These are phyloP conservation scores for Lasioglossum marginatum DNA, from an alignment of 2,888 invertebrate species.

Conservation along the genomic window DNA sequence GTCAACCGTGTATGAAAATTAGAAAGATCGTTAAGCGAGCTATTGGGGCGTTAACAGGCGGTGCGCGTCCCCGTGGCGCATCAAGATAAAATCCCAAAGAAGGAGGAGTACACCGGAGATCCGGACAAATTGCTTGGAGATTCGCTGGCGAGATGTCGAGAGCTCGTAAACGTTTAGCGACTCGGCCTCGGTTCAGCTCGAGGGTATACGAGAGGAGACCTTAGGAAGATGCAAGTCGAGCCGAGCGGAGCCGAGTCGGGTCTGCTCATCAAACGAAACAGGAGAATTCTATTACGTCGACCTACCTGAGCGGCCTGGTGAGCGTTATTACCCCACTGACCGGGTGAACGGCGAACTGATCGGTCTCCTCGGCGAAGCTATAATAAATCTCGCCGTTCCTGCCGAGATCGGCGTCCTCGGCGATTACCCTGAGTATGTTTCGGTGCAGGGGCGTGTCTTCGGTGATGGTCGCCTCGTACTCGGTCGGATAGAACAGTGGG, in stretches of 20 bases:
- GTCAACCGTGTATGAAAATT: constrained; percentile 1
- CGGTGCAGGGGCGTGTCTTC: constrained; percentile 95
- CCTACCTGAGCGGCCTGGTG: constrained; percentile 89
- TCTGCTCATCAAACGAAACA: constrained; percentile 30
- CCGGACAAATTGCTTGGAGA: constrained; percentile 14
- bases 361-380: constrained; percentile 92
- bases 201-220: constrained; percentile 6
- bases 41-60: constrained; percentile 10
- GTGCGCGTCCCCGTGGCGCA: constrained; percentile 14
- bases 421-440: constrained; percentile 91
- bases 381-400: constrained; percentile 99
- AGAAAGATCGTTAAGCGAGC: constrained; percentile 8
- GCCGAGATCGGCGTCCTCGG: constrained; percentile 98
- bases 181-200: neutral
- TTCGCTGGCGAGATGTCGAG: constrained; percentile 5
- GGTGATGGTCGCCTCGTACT: constrained; percentile 93
- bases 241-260: neutral
- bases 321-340: constrained; percentile 95
- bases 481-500: constrained; percentile 96
- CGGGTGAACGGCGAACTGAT: constrained; percentile 96
- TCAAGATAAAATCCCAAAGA: constrained; percentile 2
- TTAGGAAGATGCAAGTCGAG: neutral
- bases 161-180: constrained; percentile 7
- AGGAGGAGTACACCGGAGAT: neutral
- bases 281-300: constrained; percentile 47